phyloP scores from a whole-genome alignment of 2,888 invertebrate genomes.

The Dimorphilus gyrociliatus region DNA sequence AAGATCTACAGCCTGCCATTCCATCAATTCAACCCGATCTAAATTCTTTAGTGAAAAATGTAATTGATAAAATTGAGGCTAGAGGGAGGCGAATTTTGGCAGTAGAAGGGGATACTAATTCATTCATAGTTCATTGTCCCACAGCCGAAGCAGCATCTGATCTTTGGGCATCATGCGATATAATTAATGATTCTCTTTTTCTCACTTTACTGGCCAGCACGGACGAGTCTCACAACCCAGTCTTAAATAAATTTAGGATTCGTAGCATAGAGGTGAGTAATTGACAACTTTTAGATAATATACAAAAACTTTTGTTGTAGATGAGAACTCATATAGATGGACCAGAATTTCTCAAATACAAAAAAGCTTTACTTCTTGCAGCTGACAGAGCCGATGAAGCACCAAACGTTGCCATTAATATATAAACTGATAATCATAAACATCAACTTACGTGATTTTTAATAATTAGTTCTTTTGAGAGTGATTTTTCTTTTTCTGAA shows the following conservation, averaged over 20 bases:
- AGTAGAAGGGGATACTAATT: constrained; percentile 8
- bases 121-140: constrained; percentile 12
- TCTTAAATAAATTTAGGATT: constrained; percentile 7
- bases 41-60: constrained; percentile 6
- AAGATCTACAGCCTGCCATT: constrained; percentile 7
- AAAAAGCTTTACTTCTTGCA: no score
- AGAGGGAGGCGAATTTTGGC: constrained; percentile 10
- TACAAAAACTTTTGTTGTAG: no score
- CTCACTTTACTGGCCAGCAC: constrained; percentile 4
- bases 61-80: constrained; percentile 9
- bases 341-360: constrained; percentile 7
- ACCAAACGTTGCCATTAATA: no score
- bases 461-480: no score
- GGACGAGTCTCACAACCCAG: constrained; percentile 2
- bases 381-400: no score
- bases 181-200: constrained; percentile 8
- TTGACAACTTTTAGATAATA: no score
- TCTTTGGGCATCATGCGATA: constrained; percentile 12
- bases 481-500: no score
- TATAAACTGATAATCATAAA: no score
- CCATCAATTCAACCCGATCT: constrained; percentile 8
- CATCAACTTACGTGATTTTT: no score
- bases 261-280: constrained; percentile 1
- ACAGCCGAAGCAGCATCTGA: constrained; percentile 9
- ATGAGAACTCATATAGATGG: constrained; percentile 6